Evolutionary conservation across 2,888 invertebrate species (phyloP), one percentile per base, ranked within the genome.

Genomic region (Drosophila kokeensis): DNA sequence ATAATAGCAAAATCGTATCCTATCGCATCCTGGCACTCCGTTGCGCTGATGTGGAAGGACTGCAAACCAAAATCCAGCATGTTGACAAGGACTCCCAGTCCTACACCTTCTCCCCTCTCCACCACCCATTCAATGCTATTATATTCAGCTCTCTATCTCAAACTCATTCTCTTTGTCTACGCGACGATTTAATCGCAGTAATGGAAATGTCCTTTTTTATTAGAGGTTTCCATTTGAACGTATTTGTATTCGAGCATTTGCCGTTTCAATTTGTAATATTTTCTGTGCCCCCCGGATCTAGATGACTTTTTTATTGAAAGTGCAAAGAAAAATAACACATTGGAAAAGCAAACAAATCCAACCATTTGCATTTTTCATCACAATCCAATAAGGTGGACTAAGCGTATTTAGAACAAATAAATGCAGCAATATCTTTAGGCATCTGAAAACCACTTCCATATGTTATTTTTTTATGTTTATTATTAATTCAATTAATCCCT

Each of bases 131-230:
- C 32, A 57, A 32, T 66, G 67, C 54, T 27, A 21, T 69, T 64
- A 58, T 48, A 53, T 55, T 72, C 53, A 29, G 49, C 57, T 60
- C 38, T 36, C 36, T 55, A 42, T 42, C 34, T 29, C 30, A 21
- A 27, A 29, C 8, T 18, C 11, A 27, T 11, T 42, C 24, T 34
- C 48, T 45, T 55, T 71, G 64, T 81, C 62, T 67, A 42, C 49
- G 61, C 74, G 66, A 77, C 89, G 82, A 90, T 87, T 90, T 90
- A 89, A 89, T 90, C 90, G 90, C 76, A 76, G 83, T 90, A 89
- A 89, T 89, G 88, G 90, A 89, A 89, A 90, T 81, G 86, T 89
- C 88, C 71, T 76, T 88, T 90, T 84, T 87, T 89, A 89, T 88
- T 85, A 79, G 73, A 87, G 88, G 76, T 80, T 86, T 88, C 77